A percentile compares a stretch with the other conserved stretches of the same genome.
These are phyloP conservation scores for Mustelus asterias DNA, from an alignment of 2,113 vertebrate genomes.

Conservation along the genomic window DNA sequence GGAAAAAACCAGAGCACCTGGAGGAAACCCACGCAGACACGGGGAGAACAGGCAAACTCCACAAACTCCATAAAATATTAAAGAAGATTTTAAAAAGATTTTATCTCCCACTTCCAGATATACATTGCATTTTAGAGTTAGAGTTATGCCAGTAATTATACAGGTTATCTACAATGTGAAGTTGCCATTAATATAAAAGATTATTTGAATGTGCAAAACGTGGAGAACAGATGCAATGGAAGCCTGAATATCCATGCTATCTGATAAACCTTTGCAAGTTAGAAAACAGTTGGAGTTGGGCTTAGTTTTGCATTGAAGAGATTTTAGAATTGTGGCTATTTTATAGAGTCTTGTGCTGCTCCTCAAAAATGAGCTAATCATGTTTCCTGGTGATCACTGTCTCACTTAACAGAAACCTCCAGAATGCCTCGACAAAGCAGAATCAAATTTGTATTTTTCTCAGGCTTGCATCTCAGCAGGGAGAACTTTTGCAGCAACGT, in stretches of 20 bases:
- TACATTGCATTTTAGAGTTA: background rate
- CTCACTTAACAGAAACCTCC: background rate
- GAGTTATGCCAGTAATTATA: background rate
- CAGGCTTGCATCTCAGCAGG: background rate
- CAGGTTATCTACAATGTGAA: background rate
- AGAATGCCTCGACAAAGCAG: background rate
- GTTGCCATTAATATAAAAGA: background rate
- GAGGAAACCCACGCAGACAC: no score
- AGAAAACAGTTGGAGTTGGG: background rate
- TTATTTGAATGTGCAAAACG: background rate
- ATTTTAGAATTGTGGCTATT: background rate
- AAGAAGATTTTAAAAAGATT: background rate
- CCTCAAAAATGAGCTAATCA: background rate
- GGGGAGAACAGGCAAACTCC: no score
- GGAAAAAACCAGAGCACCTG: no score
- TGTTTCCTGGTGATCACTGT: background rate
- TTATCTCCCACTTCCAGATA: background rate
- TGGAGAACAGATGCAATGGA: background rate
- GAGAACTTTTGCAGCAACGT: background rate
- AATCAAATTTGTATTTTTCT: background rate
- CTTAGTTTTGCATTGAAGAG: background rate
- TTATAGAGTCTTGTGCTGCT: background rate
- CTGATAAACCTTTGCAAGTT: background rate
- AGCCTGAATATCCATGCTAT: background rate
- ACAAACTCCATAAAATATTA: background rate